phyloP scores from a whole-genome alignment of 2,113 vertebrate genomes.

The Caranx ignobilis region DNA sequence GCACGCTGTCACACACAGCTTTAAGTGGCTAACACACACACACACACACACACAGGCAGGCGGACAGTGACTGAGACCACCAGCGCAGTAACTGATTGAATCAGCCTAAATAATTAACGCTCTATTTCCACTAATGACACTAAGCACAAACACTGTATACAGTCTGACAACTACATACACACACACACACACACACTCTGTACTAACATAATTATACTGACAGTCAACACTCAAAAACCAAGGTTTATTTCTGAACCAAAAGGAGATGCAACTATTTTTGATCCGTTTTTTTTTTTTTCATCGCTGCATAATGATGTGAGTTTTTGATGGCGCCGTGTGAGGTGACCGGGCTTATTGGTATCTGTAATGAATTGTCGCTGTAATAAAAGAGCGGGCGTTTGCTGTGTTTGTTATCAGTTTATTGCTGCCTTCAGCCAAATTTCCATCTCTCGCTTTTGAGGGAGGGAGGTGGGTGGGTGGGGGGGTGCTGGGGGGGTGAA shows the following conservation, averaged over 20 bases:
- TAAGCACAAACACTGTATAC: not conserved
- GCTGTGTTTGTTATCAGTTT: slow-evolving; percentile 34
- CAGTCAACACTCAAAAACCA: slow-evolving; percentile 1
- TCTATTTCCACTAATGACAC: not conserved
- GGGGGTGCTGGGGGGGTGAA: too few relatives aligned
- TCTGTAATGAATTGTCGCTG: slow-evolving; percentile 26
- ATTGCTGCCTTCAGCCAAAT: slow-evolving; percentile 16
- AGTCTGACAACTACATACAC: not conserved
- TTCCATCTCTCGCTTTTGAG: slow-evolving; percentile 20
- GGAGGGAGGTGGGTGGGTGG: not conserved
- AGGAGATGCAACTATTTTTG: not conserved
- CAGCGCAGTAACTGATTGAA: slow-evolving; percentile 38
- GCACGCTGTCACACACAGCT: not conserved
- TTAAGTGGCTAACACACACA: not conserved
- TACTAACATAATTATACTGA: not conserved
- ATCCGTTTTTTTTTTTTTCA: not conserved
- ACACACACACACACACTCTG: slow-evolving; percentile 1
- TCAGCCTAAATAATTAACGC: slow-evolving; percentile 40
- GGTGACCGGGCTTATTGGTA: not conserved
- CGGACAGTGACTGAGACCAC: not conserved
- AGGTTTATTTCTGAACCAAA: slow-evolving; percentile 27
- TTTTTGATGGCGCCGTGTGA: slow-evolving; percentile 5
- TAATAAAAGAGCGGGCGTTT: slow-evolving; percentile 1
- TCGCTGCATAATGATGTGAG: slow-evolving; percentile 9
- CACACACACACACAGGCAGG: not conserved